Evolutionary conservation across 2,113 vertebrate species (phyloP), one percentile per base, ranked within the genome.

Genomic region (Tylochromis polylepis): DNA sequence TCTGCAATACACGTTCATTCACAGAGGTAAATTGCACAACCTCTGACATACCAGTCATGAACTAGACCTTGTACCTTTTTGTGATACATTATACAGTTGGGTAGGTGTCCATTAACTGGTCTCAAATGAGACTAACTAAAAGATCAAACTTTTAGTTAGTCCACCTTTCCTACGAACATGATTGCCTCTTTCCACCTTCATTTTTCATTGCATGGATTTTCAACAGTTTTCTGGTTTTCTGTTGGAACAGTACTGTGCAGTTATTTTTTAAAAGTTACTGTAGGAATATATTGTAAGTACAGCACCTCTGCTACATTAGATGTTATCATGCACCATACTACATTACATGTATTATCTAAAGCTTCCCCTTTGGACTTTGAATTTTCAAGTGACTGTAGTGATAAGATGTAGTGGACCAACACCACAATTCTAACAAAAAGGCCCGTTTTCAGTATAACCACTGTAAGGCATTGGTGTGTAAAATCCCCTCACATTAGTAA

Each of bases 61-160:
- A 84, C 83, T 27, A 34, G 83, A 79, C 77, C 85, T 55, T 80
- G 60, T 59, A 77, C 53, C 41, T 87, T 34, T 77, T 62, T 88
- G 81, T 77, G 20, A 16, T 51, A 27, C 81, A 85, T 90, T 81
- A 85, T 81, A 70, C 67, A 79, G 53, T 81, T 24, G 6, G 27
- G 22, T 86, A 77, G 29, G 49, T 70, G 87, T 82, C 31, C 11
- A 89, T 89, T 90, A 89, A 84, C 27, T 72, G 14, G 38, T 29
- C 46, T 82, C 62, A 88, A 81, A 88, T 88, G 67, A n/a, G n/a
- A n/a, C n/a, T n/a, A n/a, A n/a, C n/a, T n/a, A n/a, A n/a, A n/a
- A n/a, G n/a, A n/a, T n/a, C n/a, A n/a, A n/a, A n/a, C 53, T 83
- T 89, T 89, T 51, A 78, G 27, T 90, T 80, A 85, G 31, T 84